Evolutionary conservation across 2,113 vertebrate species (phyloP).

Genomic region (Pavo muticus): DNA sequence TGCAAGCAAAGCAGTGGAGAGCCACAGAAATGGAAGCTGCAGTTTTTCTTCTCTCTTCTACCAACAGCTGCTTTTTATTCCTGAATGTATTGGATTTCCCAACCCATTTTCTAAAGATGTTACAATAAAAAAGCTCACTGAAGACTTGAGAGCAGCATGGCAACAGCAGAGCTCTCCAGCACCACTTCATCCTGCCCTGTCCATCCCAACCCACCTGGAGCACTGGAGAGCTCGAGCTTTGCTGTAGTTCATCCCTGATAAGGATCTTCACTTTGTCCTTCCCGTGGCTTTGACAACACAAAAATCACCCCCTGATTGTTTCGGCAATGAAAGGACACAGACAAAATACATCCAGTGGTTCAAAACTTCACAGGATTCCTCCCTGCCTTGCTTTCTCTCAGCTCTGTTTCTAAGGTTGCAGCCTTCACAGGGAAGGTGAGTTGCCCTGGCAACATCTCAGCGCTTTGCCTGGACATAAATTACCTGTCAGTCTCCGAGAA

Average conservation of each 20-base stretch:
- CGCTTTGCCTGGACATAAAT: conserved; percentile 2
- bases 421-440: background rate
- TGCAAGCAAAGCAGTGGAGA: background rate
- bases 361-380: background rate
- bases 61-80: background rate
- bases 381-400: background rate
- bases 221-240: too few species aligned
- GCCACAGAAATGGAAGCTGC: background rate
- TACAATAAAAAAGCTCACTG: background rate
- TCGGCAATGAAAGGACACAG: background rate
- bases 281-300: background rate
- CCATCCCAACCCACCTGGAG: background rate
- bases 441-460: conserved; percentile 42
- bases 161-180: background rate
- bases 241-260: background rate
- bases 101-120: background rate
- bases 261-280: background rate
- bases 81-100: background rate
- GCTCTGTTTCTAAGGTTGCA: background rate
- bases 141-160: background rate
- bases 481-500: background rate
- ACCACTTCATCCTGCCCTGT: background rate
- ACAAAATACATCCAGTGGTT: background rate
- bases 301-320: background rate
- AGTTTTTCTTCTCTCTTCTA: background rate